Evolutionary conservation across 2,113 vertebrate species (phyloP).

Genomic region (Danionella cerebrum): DNA sequence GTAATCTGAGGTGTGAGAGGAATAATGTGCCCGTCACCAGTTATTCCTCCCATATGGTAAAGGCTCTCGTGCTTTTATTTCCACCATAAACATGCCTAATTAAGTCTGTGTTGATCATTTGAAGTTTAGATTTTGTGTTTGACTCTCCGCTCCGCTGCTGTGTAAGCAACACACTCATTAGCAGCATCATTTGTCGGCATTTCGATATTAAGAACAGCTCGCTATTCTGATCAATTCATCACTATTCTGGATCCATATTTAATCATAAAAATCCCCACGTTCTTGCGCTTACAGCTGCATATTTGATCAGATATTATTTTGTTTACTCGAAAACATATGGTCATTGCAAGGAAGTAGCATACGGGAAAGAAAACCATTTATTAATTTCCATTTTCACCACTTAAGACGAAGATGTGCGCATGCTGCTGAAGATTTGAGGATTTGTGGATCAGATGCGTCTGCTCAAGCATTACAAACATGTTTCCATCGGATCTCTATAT

Average conservation of each 20-base stretch:
- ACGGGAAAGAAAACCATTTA: slow-evolving; percentile 36
- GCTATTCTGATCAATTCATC: slow-evolving; percentile 14
- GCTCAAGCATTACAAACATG: slow-evolving; percentile 28
- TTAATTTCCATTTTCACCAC: slow-evolving; percentile 11
- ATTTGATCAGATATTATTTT: slow-evolving; percentile 47
- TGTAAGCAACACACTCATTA: slow-evolving; percentile 8
- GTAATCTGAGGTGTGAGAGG: too few relatives aligned
- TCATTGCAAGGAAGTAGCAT: slow-evolving; percentile 41
- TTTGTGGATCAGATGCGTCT: background rate
- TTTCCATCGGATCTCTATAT: slow-evolving; percentile 9
- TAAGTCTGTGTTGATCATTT: background rate
- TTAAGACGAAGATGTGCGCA: background rate
- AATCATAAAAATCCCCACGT: slow-evolving; percentile 9
- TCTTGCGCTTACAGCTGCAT: slow-evolving; percentile 43
- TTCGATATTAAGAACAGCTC: slow-evolving; percentile 14
- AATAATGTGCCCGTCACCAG: too few relatives aligned
- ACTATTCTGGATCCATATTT: slow-evolving; percentile 1
- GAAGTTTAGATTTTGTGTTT: background rate
- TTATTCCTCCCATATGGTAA: background rate
- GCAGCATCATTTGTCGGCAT: slow-evolving; percentile 5
- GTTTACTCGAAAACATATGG: slow-evolving; percentile 46
- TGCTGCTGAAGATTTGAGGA: background rate
- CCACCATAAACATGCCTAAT: background rate
- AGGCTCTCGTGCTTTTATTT: background rate
- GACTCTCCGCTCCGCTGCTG: background rate